Base-by-base conservation (phyloP, 2,797 vertebrate species). In the Siniperca scherzeri region DNA sequence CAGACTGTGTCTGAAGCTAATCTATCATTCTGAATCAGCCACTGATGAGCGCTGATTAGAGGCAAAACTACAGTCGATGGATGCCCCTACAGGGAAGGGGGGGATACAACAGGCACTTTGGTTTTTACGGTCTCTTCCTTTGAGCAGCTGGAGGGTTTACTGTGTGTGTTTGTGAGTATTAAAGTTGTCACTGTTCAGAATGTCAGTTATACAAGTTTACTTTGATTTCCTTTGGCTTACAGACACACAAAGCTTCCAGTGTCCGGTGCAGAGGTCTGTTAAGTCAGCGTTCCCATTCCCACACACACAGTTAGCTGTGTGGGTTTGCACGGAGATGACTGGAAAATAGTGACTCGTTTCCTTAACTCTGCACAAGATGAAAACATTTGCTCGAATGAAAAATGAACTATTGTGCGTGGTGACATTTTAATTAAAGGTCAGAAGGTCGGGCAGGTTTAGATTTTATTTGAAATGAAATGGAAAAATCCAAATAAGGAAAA, bases 211-310 rank as follows among this genome's bases (percentile, higher is more conserved):
- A 44, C 78, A 81, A 52, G 52, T 75, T 76, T 56, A 74, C 44
- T 69, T 80, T 81, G 56, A 87, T 86, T 87, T 87, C 73, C 70
- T 85, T 33, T 60, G 73, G 76, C 68, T 76, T 76, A 53, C 55
- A 57, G 57, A 77, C 46, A 13, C 59, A 90, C 81, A 90, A 83
- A 87, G 82, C 81, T 70, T 33, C 36, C 68, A 86, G 80, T 83
- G 87, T 88, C 65, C n/a, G 0, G n/a, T 36, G 50, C 71, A 53
- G 66, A 56, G 17, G 62, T 67, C 52, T 81, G 82, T 84, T 84
- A 70, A 86, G 79, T 87, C 85, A 85, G 81, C 65, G 27, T 83
- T 90, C 61, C 70, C 70, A 0, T 27, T 82, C 83, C 77, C 84
- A 77, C 87, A 67, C 84, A 78, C 70, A 22, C 78, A 65, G 70